phyloP scores from a whole-genome alignment of 2,797 vertebrate species.

The Rhadinocentrus ornatus region DNA sequence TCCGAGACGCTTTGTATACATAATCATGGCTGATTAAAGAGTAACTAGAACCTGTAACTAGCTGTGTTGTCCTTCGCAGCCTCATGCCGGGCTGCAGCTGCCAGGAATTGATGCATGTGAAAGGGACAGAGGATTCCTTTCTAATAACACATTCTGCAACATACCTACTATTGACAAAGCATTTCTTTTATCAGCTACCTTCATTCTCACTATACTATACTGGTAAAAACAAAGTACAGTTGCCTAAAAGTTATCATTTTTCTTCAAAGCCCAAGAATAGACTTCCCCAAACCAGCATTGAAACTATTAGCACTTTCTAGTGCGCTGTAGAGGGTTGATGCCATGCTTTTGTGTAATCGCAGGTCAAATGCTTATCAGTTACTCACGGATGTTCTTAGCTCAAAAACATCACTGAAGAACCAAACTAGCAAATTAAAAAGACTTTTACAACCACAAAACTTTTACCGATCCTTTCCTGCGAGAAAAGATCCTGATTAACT shows the following conservation, averaged over 20 bases:
- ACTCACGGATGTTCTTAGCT: not conserved
- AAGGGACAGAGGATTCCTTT: slow-evolving; percentile 1
- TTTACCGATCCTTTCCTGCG: not conserved
- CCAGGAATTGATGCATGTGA: slow-evolving; percentile 4
- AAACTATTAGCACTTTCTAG: not conserved
- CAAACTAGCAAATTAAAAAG: not conserved
- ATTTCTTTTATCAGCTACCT: not conserved
- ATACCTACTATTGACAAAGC: not conserved
- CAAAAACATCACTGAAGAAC: not conserved
- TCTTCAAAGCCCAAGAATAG: not conserved
- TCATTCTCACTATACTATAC: not conserved
- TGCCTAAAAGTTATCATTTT: not conserved
- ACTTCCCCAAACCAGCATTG: not conserved
- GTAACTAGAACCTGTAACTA: slow-evolving; percentile 3
- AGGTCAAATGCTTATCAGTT: not conserved
- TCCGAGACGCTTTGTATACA: slow-evolving; percentile 19
- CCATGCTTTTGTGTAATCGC: not conserved
- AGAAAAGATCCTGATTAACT: not conserved
- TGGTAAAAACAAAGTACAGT: not conserved
- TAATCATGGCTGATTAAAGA: slow-evolving; percentile 23
- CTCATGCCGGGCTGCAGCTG: not conserved
- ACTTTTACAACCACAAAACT: too few species aligned
- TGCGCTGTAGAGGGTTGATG: too few species aligned
- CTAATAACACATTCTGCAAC: not conserved
- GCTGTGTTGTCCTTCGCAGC: slow-evolving; percentile 2